Evolutionary conservation across 2,113 vertebrate species (phyloP), one percentile per base, ranked within the genome.

Genomic region (Taxidea taxus): DNA sequence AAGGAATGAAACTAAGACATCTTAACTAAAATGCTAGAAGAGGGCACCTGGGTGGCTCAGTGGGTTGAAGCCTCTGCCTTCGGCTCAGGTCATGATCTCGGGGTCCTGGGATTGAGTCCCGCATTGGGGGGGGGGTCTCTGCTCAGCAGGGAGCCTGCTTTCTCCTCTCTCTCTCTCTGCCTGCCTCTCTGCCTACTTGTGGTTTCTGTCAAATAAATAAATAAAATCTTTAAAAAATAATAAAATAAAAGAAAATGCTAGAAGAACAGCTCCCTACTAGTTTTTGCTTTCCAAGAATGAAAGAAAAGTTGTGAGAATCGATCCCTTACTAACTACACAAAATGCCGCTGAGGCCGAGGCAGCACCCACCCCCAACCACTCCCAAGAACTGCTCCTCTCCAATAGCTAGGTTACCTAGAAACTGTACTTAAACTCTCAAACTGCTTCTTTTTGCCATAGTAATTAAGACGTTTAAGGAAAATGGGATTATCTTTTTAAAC

Each of bases 251-350:
- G n/a, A 29, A 88, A 78, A 85, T 66, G 7, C 87, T 29, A 11
- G 56, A 44, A 85, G n/a, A 58, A 64, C 7, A 27, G 51, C 78
- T 72, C 29, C 27, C 87, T 54, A 56, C 42, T 68, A 82, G 64
- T 60, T 90, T 90, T 74, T 58, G 82, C 64, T 95, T 92, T 78
- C 89, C 37, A 93, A 72, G 64, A 97, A 96, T 44, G 66, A 97
- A 95, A 15, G 68, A 47, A 86, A 77, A 78, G 21, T 82, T 90
- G 34, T 56, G 37, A 64, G 39, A 83, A 7, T 86, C 60, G 95
- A 60, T 39, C 82, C 85, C 37, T 58, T 80, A 66, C 23, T 66
- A 90, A 62, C 42, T 39, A 68, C 31, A 86, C 42, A 77, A 78
- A 91, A 96, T 34, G 29, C 68, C 60, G 75, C 51, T 25, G 23